A percentile compares a stretch with the other conserved stretches of the same genome.
Conservation (phyloP, 2,797 vertebrate genomes). For the Enteromius viviparus region DNA sequence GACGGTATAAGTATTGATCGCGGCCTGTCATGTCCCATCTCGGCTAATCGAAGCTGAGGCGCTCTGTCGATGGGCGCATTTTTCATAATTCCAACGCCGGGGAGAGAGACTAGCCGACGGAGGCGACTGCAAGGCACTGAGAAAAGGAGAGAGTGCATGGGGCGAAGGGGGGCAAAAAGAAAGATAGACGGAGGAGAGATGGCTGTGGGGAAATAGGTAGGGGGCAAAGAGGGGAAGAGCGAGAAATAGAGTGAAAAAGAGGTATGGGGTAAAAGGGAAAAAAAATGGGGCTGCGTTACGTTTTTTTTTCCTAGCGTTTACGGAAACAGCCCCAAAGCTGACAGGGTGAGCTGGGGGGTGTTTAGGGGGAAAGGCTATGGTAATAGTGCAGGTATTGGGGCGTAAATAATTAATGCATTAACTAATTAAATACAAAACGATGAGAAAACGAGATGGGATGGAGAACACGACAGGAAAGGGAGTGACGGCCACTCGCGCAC, state of each 20-base stretch:
- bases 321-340: constrained; percentile 60
- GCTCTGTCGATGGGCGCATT: constrained; percentile 98
- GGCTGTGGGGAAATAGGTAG: constrained; percentile 78
- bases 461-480: constrained; percentile 64
- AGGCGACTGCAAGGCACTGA: constrained; percentile 88
- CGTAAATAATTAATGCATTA: constrained; percentile 83
- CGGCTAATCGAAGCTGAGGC: constrained; percentile 99
- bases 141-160: constrained; percentile 72
- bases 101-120: constrained; percentile 80
- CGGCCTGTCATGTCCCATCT: constrained; percentile 99
- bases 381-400: constrained; percentile 80
- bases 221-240: constrained; percentile 80
- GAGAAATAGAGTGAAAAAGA: constrained; percentile 82
- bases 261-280: constrained; percentile 72
- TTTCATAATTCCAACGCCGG: constrained; percentile 99
- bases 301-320: constrained; percentile 57
- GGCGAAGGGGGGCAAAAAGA: constrained; percentile 64
- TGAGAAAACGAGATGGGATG: constrained; percentile 76
- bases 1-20: constrained; percentile 99
- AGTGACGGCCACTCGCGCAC: constrained; percentile 66
- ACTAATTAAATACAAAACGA: constrained; percentile 80
- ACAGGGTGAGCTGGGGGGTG: constrained; percentile 63
- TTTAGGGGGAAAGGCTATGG: constrained; percentile 66
- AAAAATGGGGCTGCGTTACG: constrained; percentile 43
- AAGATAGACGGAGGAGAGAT: constrained; percentile 66